Percentiles rank a stretch among this genome's conserved stretches.
phyloP scores from a whole-genome alignment of 2,888 invertebrate species.

The Nycteola revayana region DNA sequence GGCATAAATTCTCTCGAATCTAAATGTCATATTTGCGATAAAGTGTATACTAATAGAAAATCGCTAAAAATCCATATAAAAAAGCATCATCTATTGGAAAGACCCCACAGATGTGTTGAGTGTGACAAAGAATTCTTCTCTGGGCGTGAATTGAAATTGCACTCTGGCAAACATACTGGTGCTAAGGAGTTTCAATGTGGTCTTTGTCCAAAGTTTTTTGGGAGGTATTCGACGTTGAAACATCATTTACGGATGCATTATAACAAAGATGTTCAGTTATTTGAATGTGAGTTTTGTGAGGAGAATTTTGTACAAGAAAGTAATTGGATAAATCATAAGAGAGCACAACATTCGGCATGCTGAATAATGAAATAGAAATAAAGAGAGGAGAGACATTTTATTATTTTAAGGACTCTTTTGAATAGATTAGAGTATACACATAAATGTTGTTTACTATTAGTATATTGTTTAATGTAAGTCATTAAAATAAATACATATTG shows the following conservation, averaged over 20 bases:
- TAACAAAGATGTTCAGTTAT: slow-evolving; percentile 32
- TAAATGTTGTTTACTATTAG: no score
- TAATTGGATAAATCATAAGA: slow-evolving; percentile 42
- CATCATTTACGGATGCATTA: slow-evolving; percentile 47
- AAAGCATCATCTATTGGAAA: slow-evolving; percentile 42
- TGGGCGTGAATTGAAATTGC: slow-evolving; percentile 50
- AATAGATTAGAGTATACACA: no score
- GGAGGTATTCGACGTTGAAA: slow-evolving; percentile 34
- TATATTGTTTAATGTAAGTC: no score
- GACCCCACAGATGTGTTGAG: slow-evolving; percentile 23
- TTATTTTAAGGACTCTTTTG: no score
- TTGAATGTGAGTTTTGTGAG: slow-evolving; percentile 35
- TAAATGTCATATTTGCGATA: slow-evolving; percentile 68
- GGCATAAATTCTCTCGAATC: slow-evolving; percentile 39
- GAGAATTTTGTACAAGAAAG: slow-evolving; percentile 50
- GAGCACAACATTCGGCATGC: no score
- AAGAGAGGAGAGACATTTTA: no score
- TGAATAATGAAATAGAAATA: no score
- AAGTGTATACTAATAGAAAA: slow-evolving; percentile 65
- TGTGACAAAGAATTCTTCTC: slow-evolving; percentile 21
- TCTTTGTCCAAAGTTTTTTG: slow-evolving; percentile 51
- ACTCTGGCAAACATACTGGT: slow-evolving; percentile 59
- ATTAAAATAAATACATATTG: no score
- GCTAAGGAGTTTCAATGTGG: slow-evolving; percentile 49
- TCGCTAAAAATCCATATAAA: slow-evolving; percentile 67